Evolutionary conservation across 1,140 invertebrate species (phyloP).

Genomic region (Zaprionus tsacasi): DNA sequence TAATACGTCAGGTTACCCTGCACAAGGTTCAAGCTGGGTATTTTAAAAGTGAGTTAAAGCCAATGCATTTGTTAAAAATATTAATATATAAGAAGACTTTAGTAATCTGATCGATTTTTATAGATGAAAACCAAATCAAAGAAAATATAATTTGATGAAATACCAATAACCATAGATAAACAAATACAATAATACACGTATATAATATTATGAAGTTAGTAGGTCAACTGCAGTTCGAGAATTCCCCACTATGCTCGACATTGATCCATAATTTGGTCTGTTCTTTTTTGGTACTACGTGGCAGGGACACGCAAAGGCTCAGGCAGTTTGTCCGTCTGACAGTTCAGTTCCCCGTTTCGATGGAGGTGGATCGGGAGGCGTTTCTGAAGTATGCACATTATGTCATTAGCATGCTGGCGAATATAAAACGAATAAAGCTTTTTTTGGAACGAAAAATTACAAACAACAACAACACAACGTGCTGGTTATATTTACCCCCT

Average conservation of each 20-base stretch:
- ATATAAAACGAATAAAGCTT: slow-evolving; percentile 68
- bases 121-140: background rate
- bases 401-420: slow-evolving; percentile 81
- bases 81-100: too few species aligned
- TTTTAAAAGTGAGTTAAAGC: background rate
- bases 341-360: slow-evolving; percentile 29
- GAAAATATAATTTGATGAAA: background rate
- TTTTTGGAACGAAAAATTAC: slow-evolving; percentile 32
- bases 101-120: background rate
- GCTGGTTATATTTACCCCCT: slow-evolving; percentile 7
- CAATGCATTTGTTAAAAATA: background rate
- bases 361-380: slow-evolving; percentile 16
- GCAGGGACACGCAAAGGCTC: slow-evolving; percentile 64
- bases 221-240: background rate
- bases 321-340: slow-evolving; percentile 46
- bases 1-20: slow-evolving; percentile 48
- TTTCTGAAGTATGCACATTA: slow-evolving; percentile 80
- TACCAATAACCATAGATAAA: too few species aligned
- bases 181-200: too few species aligned
- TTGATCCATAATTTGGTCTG: slow-evolving; percentile 6
- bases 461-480: slow-evolving; percentile 19
- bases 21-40: background rate
- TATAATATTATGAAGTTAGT: too few species aligned
- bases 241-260: background rate
- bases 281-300: slow-evolving; percentile 37